Evolutionary conservation across 2,888 invertebrate genomes (phyloP), one percentile per base, ranked within the genome.

Genomic region (Watsonalla cultraria): DNA sequence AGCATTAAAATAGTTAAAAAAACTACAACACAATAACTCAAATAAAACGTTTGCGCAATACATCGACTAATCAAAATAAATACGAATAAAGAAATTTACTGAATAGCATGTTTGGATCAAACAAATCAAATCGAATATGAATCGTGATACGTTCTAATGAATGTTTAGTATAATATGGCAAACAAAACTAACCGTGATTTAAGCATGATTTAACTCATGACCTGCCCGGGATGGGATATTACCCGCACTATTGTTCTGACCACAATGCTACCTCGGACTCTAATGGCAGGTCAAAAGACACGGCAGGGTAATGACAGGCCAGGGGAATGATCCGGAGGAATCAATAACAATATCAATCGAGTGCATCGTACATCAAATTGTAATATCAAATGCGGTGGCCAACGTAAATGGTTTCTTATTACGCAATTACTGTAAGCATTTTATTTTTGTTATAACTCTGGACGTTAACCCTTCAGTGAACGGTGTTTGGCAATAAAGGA

Each of bases 281-380:
- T 51, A 76, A 84, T 79, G 72, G 64, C 66, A 66, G 85, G 85
- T 88, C 89, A 88, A 82, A 81, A 84, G 83, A 84, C 82, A 84
- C 84, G 83, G 82, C 74, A 57, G 65, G 62, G 72, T 88, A 89
- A 89, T 88, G 76, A 88, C 80, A 86, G 83, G 77, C 76, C 74
- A 68, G 62, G 66, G 70, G 72, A 80, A 74, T 72, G 75, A 68
- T 68, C 70, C 72, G 57, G 55, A 68, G 71, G 76, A 81, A 81
- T 76, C 84, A 76, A 84, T 76, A 61, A 58, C 59, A 59, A 53
- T 73, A 76, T 64, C 76, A 68, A 78, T 79, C 72, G 69, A 52
- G 54, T 56, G 64, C 61, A 60, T 64, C 61, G 59, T 67, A 70
- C 62, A 65, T 73, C 61, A 71, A 78, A 81, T 82, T 74, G 75